A percentile compares a stretch with the other conserved stretches of the same genome.
Conservation (phyloP, 1,140 invertebrate species). For the Rhopalosiphum maidis region DNA sequence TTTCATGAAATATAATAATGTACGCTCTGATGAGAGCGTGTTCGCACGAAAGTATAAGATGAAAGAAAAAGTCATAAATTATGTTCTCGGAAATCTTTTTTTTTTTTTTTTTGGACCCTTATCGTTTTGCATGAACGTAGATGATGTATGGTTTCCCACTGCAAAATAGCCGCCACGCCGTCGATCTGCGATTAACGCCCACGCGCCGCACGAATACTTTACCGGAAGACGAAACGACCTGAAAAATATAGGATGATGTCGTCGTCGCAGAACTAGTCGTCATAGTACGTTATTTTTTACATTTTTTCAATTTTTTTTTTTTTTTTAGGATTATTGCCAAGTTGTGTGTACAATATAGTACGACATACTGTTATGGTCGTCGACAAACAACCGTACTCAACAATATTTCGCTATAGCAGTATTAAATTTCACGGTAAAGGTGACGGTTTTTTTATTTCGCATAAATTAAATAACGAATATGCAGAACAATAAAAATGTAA, state of each 20-base stretch:
- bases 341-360: neutral
- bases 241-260: neutral
- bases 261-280: neutral
- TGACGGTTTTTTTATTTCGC: neutral
- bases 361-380: neutral
- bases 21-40: neutral
- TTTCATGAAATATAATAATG: neutral
- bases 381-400: neutral
- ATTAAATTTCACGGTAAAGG: slow-evolving; percentile 33
- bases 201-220: neutral
- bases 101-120: neutral
- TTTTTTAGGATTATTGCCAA: slow-evolving; percentile 6
- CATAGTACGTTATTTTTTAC: neutral
- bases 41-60: neutral
- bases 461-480: neutral
- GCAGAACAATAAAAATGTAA: slow-evolving; percentile 1
- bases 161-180: neutral
- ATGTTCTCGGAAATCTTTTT: neutral
- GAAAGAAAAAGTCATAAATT: neutral
- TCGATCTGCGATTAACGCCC: neutral
- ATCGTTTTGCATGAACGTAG: neutral
- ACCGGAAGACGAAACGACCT: neutral
- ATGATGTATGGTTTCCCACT: neutral
- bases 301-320: neutral
- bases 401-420: neutral